These are phyloP conservation scores for Mythimna albipuncta DNA, from an alignment of 2,888 invertebrate genomes.

Conservation along the genomic window DNA sequence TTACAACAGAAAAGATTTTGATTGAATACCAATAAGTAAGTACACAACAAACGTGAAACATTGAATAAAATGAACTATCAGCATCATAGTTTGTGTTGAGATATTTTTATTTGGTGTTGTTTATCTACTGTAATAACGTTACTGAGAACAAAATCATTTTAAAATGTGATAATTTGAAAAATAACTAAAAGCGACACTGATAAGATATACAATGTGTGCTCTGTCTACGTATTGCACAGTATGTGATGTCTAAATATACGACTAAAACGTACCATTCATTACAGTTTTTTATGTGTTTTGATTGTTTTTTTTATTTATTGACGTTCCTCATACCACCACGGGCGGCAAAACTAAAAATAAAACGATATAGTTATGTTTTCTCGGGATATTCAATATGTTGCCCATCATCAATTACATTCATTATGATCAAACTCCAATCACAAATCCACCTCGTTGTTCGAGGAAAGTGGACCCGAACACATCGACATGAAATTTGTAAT, in stretches of 20 bases:
- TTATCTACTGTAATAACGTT: conserved; percentile 48
- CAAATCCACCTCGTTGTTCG: not conserved
- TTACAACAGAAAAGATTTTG: not conserved
- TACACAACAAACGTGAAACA: conserved; percentile 1
- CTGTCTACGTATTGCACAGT: conserved; percentile 70
- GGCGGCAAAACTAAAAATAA: conserved; percentile 89
- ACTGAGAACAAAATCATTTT: conserved; percentile 62
- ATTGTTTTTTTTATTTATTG: conserved; percentile 68
- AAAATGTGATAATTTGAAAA: conserved; percentile 60
- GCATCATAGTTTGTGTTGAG: conserved; percentile 17
- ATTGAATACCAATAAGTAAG: not conserved
- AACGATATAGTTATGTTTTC: conserved; percentile 68
- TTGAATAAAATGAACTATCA: not conserved
- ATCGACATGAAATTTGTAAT: not conserved
- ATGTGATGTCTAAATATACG: conserved; percentile 72
- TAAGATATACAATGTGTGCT: conserved; percentile 64
- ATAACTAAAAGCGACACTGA: conserved; percentile 68
- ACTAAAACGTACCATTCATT: conserved; percentile 77
- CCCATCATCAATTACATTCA: conserved; percentile 17
- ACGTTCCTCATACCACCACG: conserved; percentile 84
- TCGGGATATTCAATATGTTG: conserved; percentile 29
- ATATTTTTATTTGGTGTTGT: conserved; percentile 37
- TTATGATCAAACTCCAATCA: conserved; percentile 1
- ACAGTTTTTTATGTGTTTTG: conserved; percentile 68
- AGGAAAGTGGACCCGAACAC: conserved; percentile 8